Conservation (phyloP, 2,113 vertebrate species). For the Pseudorectes ferrugineus region DNA sequence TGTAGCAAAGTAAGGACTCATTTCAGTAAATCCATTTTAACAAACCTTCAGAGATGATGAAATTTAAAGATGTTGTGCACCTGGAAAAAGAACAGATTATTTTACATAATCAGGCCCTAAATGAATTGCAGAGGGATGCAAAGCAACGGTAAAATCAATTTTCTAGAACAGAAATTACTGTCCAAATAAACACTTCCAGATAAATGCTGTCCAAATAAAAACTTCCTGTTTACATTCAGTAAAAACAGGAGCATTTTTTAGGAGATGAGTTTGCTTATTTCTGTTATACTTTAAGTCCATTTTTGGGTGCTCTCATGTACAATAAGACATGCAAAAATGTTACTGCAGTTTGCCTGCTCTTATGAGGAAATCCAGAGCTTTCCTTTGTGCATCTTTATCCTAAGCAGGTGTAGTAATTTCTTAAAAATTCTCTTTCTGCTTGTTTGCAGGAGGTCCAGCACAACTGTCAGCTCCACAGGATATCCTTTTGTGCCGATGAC, state of each 20-base stretch:
- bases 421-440: neutral
- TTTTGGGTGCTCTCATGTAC: neutral
- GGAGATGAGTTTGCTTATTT: neutral
- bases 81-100: neutral
- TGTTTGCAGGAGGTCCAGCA: constrained; percentile 89
- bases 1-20: neutral
- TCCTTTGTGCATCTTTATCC: neutral
- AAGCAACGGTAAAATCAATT: neutral
- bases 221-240: neutral
- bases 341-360: neutral
- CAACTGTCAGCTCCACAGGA: constrained; percentile 96
- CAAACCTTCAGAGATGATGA: neutral
- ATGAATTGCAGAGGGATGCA: neutral
- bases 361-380: neutral
- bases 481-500: constrained; percentile 99
- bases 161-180: neutral
- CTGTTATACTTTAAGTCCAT: neutral
- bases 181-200: neutral
- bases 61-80: neutral
- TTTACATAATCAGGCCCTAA: neutral
- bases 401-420: neutral
- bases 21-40: neutral
- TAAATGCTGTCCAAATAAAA: neutral
- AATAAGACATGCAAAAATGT: neutral
- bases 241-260: neutral